Percentiles rank a stretch among this genome's conserved stretches.
Conservation (phyloP, 2,113 vertebrate species). For the Semnornis frantzii region DNA sequence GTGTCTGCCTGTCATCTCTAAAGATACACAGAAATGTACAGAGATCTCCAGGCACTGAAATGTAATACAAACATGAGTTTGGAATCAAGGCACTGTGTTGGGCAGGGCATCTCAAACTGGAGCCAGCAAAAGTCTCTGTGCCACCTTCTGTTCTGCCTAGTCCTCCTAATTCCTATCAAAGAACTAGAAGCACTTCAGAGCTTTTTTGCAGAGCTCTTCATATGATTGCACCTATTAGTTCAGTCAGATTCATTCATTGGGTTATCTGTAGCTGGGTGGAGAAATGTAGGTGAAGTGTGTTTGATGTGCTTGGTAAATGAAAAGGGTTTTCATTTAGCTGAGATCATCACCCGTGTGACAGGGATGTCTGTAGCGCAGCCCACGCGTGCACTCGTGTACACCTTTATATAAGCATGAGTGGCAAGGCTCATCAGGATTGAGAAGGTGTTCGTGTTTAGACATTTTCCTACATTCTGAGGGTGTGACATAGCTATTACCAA, state of each 20-base stretch:
- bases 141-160: not conserved
- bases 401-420: not conserved
- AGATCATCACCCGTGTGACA: not conserved
- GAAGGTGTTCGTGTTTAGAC: conserved; percentile 20
- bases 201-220: not conserved
- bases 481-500: not conserved
- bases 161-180: not conserved
- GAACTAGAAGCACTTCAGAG: not conserved
- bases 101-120: not conserved
- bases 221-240: not conserved
- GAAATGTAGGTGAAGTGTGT: not conserved
- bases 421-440: not conserved
- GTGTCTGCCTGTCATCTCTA: conserved; percentile 29
- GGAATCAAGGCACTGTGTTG: not conserved
- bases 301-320: not conserved
- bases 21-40: not conserved
- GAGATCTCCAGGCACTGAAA: not conserved
- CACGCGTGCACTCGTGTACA: not conserved
- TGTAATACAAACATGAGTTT: not conserved
- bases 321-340: not conserved
- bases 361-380: not conserved
- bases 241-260: not conserved
- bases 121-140: not conserved
- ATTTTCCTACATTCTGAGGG: not conserved
- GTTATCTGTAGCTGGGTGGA: not conserved